These are phyloP conservation scores for Holothuria glaberrima DNA, from an alignment of 35 echinoderm and acorn worm species.

Conservation along the genomic window DNA sequence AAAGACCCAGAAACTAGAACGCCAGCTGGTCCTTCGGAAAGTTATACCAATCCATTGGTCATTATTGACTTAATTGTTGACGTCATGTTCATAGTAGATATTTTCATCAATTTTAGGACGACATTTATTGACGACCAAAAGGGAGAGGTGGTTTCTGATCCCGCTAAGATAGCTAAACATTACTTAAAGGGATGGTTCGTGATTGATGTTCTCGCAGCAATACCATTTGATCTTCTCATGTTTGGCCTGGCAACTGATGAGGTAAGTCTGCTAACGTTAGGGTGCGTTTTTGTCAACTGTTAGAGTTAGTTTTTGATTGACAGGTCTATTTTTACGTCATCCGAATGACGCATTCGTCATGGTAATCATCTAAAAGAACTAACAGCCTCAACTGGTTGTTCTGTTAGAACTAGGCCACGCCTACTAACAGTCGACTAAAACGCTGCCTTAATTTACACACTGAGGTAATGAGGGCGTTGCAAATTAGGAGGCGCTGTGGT, in stretches of 20 bases:
- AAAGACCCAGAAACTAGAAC: slow-evolving; percentile 90
- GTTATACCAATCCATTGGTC: slow-evolving; percentile 91
- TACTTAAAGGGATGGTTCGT: slow-evolving; percentile 98
- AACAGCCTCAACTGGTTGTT: too few species aligned
- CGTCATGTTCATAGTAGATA: slow-evolving; percentile 97
- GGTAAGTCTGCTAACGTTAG: slow-evolving; percentile 52
- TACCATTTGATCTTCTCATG: slow-evolving; percentile 96
- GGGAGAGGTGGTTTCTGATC: slow-evolving; percentile 89
- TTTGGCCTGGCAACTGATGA: slow-evolving; percentile 82
- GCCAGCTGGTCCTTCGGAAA: slow-evolving; percentile 59
- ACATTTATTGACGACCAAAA: slow-evolving; percentile 91
- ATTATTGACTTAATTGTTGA: slow-evolving; percentile 94
- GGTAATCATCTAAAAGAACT: too few species aligned
- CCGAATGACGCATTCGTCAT: too few species aligned
- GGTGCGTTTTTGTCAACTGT: too few species aligned
- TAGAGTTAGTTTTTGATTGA: too few species aligned
- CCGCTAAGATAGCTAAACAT: slow-evolving; percentile 87
- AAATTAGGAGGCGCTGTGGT: too few species aligned
- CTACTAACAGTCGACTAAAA: too few species aligned
- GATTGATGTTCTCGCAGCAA: slow-evolving; percentile 89
- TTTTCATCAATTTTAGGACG: slow-evolving; percentile 96
- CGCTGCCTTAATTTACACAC: too few species aligned
- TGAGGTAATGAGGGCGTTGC: too few species aligned
- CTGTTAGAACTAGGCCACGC: too few species aligned
- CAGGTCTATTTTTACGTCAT: too few species aligned